Evolutionary conservation across 2,888 invertebrate species (phyloP).

Genomic region (Chrysolina oricalcia): DNA sequence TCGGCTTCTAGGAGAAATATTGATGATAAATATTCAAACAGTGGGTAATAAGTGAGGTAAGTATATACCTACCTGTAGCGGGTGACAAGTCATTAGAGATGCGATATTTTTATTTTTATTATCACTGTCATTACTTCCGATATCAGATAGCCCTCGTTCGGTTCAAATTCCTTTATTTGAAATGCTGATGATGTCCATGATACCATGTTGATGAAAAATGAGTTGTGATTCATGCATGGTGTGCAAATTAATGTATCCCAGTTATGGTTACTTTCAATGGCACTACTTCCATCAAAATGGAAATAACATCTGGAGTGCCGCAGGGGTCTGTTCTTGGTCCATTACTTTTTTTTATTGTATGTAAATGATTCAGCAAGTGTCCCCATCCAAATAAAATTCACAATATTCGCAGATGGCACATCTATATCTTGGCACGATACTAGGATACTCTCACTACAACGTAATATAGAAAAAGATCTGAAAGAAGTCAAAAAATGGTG

Average conservation of each 20-base stretch:
- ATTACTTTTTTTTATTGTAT: too few relatives aligned
- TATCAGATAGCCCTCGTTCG: not conserved
- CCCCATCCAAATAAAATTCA: too few relatives aligned
- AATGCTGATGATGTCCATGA: not conserved
- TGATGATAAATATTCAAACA: slow-evolving; percentile 15
- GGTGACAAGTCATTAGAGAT: slow-evolving; percentile 18
- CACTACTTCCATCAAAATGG: too few relatives aligned
- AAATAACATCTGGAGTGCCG: too few relatives aligned
- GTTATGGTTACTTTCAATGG: too few relatives aligned
- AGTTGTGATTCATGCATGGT: not conserved
- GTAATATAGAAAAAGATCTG: too few relatives aligned
- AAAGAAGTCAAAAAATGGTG: too few relatives aligned
- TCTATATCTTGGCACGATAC: too few relatives aligned
- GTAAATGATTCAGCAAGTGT: too few relatives aligned
- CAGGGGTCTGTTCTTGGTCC: too few relatives aligned
- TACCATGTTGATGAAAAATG: not conserved
- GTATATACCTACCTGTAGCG: slow-evolving; percentile 10
- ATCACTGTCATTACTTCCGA: not conserved
- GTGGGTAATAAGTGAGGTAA: slow-evolving; percentile 13
- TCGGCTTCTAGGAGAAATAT: slow-evolving; percentile 7
- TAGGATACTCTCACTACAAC: too few relatives aligned
- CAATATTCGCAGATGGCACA: too few relatives aligned
- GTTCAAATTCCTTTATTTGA: not conserved
- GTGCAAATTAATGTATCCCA: not conserved
- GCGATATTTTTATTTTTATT: not conserved